A percentile compares a stretch with the other conserved stretches of the same genome.
These are phyloP conservation scores for Megaceryle torquata DNA, from an alignment of 2,113 vertebrate genomes.

Conservation along the genomic window DNA sequence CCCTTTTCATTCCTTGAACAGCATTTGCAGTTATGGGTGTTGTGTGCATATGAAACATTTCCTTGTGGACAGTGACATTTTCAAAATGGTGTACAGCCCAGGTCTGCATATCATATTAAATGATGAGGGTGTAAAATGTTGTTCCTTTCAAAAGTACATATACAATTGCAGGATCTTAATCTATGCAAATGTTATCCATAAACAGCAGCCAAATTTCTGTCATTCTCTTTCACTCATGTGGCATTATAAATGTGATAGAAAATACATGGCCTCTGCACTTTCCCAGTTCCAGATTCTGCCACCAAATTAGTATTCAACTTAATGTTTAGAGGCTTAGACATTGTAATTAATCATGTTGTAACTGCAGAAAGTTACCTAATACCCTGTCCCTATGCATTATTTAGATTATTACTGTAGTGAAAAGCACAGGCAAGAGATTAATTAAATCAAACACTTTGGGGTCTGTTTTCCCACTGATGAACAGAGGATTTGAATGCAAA, in stretches of 20 bases:
- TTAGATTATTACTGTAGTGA: constrained; percentile 61
- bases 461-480: constrained; percentile 33
- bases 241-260: constrained; percentile 20
- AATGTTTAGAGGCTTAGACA: constrained; percentile 46
- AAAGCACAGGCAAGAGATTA: constrained; percentile 56
- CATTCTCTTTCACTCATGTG: background rate
- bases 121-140: background rate
- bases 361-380: constrained; percentile 62
- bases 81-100: background rate
- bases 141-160: background rate
- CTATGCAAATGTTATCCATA: background rate
- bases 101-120: background rate
- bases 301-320: constrained; percentile 67
- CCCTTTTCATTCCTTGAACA: background rate
- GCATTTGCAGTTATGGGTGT: background rate
- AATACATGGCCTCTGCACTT: background rate
- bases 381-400: constrained; percentile 58
- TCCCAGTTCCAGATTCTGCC: constrained; percentile 41
- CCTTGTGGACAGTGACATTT: background rate
- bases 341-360: constrained; percentile 68
- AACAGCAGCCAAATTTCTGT: background rate
- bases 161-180: background rate
- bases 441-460: constrained; percentile 59
- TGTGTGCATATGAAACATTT: background rate
- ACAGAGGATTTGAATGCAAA: constrained; percentile 45